Evolutionary conservation across 2,888 invertebrate genomes (phyloP).

Genomic region (Ligdia adustata): DNA sequence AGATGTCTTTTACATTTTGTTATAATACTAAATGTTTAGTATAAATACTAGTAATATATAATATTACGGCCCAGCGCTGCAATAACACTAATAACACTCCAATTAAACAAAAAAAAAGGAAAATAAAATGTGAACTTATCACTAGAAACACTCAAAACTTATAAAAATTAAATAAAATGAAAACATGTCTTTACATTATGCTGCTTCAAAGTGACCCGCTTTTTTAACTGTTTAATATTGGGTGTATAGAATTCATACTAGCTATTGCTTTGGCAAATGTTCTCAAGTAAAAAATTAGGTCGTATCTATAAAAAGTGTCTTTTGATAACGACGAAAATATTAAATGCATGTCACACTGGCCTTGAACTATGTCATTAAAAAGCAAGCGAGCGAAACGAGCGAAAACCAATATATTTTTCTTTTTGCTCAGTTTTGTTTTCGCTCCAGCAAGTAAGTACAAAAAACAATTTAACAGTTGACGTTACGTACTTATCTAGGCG

Average conservation of each 20-base stretch:
- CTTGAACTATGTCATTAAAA: conserved; percentile 43
- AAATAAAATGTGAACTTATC: conserved; percentile 48
- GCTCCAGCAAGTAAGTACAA: conserved; percentile 7
- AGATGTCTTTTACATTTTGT: conserved; percentile 77
- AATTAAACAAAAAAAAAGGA: conserved; percentile 47
- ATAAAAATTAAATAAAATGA: conserved; percentile 58
- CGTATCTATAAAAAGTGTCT: conserved; percentile 44
- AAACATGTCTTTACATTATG: conserved; percentile 77
- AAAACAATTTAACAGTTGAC: conserved; percentile 9
- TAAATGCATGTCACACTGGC: conserved; percentile 71
- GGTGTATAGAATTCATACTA: conserved; percentile 15
- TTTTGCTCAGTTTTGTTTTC: conserved; percentile 9
- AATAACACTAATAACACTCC: conserved; percentile 53
- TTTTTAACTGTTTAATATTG: conserved; percentile 26
- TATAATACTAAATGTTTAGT: conserved; percentile 56
- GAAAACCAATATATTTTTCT: conserved; percentile 15
- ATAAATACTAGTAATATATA: conserved; percentile 38
- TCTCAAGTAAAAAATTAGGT: conserved; percentile 19
- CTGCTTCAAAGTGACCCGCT: conserved; percentile 65
- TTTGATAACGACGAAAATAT: conserved; percentile 42
- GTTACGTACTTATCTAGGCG: conserved; percentile 34
- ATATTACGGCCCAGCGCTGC: conserved; percentile 54
- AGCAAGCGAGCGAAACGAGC: conserved; percentile 19
- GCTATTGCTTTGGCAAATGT: conserved; percentile 53
- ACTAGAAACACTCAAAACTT: conserved; percentile 66